Conservation (phyloP, 2,113 vertebrate genomes). For the Brachyhypopomus gauderio region DNA sequence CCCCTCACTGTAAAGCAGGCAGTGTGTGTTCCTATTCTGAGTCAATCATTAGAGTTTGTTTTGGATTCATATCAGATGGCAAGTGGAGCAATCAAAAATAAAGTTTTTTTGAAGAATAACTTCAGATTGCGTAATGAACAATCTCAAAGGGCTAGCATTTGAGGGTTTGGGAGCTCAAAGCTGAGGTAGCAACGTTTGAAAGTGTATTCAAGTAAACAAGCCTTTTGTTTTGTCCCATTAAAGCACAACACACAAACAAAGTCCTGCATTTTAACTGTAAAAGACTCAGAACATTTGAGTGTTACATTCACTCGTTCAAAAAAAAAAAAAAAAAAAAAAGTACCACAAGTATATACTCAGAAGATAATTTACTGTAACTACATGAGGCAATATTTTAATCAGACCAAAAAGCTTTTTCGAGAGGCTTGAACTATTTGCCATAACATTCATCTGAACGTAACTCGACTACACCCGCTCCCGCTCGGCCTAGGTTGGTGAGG, state of each 20-base stretch:
- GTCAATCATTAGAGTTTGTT: conserved; percentile 13
- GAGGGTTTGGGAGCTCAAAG: conserved; percentile 42
- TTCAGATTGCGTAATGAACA: conserved; percentile 17
- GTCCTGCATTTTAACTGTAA: conserved; percentile 39
- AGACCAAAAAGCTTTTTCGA: conserved; percentile 16
- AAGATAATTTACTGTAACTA: conserved; percentile 21
- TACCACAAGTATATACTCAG: conserved; percentile 29
- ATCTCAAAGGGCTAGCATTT: conserved; percentile 52
- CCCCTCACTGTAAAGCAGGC: conserved; percentile 33
- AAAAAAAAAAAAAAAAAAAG: background rate
- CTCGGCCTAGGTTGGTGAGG: conserved; percentile 90
- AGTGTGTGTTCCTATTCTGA: conserved; percentile 17
- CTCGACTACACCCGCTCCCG: conserved; percentile 80
- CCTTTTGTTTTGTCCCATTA: conserved; percentile 34
- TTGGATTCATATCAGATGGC: conserved; percentile 13
- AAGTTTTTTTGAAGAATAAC: background rate
- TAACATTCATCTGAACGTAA: background rate
- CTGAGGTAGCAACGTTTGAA: conserved; percentile 52
- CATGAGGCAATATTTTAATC: conserved; percentile 44
- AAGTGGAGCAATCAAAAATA: background rate
- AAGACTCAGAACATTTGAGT: conserved; percentile 38
- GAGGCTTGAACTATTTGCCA: background rate
- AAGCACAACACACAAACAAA: conserved; percentile 35
- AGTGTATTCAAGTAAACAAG: conserved; percentile 57
- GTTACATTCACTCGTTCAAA: conserved; percentile 39